phyloP scores from a whole-genome alignment of 2,113 vertebrate genomes.

The Lonchura striata region DNA sequence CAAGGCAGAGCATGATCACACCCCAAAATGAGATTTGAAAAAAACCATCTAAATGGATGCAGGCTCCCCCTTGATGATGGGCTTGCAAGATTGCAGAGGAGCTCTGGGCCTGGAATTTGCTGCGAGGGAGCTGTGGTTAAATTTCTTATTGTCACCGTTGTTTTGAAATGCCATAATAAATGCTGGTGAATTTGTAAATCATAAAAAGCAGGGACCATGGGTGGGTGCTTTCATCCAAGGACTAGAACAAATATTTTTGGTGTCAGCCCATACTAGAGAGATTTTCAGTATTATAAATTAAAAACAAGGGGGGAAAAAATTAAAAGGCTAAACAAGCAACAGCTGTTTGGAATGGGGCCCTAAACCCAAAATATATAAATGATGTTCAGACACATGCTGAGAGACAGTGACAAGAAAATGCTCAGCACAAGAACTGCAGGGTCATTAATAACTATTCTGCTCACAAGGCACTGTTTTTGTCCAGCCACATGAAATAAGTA shows the following conservation, averaged over 20 bases:
- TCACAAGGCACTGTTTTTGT: neutral
- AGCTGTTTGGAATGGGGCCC: constrained; percentile 37
- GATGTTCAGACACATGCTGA: constrained; percentile 1
- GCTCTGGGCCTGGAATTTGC: neutral
- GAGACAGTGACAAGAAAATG: neutral
- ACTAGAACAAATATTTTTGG: neutral
- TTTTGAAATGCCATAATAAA: constrained; percentile 21
- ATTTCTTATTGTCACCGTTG: neutral
- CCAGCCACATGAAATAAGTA: neutral
- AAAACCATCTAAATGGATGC: neutral
- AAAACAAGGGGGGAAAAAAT: neutral
- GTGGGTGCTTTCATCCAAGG: neutral
- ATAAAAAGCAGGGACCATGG: neutral
- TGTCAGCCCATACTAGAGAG: constrained; percentile 5
- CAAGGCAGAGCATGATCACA: neutral
- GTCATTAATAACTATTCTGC: neutral
- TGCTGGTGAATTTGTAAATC: neutral
- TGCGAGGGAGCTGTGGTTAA: neutral
- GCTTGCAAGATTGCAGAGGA: neutral
- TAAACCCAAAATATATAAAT: neutral
- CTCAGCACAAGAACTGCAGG: neutral
- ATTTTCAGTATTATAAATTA: constrained; percentile 4
- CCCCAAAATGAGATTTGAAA: neutral
- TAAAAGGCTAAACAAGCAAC: neutral
- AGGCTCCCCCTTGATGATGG: neutral